phyloP scores from a whole-genome alignment of 2,797 vertebrate genomes.

The Chelidonichthys spinosus region DNA sequence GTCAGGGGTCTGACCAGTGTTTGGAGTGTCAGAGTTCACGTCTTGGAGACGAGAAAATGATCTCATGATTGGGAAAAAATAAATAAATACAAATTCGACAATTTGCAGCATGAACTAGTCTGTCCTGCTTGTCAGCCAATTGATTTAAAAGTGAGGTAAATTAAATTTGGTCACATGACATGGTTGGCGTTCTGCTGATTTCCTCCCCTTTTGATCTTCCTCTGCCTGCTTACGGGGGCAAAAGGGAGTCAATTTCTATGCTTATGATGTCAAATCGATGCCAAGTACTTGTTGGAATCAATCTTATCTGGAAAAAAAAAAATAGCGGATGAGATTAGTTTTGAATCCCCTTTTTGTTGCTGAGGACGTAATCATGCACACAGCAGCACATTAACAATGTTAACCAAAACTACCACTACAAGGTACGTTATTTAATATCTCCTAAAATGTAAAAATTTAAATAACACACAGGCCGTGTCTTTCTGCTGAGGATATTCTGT shows the following conservation, averaged over 20 bases:
- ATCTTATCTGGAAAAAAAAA: not conserved
- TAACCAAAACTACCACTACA: not conserved
- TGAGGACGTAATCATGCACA: not conserved
- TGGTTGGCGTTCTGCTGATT: slow-evolving; percentile 4
- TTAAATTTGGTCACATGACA: slow-evolving; percentile 38
- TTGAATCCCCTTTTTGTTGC: not conserved
- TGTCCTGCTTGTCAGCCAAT: not conserved
- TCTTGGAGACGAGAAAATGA: slow-evolving; percentile 26
- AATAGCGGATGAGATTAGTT: not conserved
- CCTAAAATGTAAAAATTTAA: not conserved
- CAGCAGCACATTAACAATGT: not conserved
- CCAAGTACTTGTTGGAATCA: not conserved
- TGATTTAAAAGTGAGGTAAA: slow-evolving; percentile 30
- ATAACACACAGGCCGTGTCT: slow-evolving; percentile 5
- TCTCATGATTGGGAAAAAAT: not conserved
- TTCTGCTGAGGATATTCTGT: slow-evolving; percentile 2
- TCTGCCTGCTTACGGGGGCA: not conserved
- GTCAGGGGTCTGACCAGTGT: slow-evolving; percentile 36
- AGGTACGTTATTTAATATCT: not conserved
- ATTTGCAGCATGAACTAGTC: slow-evolving; percentile 8
- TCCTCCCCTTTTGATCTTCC: slow-evolving; percentile 6
- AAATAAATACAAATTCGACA: slow-evolving; percentile 4
- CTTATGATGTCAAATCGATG: slow-evolving; percentile 1
- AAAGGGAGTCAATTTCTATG: not conserved
- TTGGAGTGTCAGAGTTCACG: slow-evolving; percentile 35